These are phyloP conservation scores for Netelia virgata DNA, from an alignment of 2,888 invertebrate genomes.

Conservation along the genomic window DNA sequence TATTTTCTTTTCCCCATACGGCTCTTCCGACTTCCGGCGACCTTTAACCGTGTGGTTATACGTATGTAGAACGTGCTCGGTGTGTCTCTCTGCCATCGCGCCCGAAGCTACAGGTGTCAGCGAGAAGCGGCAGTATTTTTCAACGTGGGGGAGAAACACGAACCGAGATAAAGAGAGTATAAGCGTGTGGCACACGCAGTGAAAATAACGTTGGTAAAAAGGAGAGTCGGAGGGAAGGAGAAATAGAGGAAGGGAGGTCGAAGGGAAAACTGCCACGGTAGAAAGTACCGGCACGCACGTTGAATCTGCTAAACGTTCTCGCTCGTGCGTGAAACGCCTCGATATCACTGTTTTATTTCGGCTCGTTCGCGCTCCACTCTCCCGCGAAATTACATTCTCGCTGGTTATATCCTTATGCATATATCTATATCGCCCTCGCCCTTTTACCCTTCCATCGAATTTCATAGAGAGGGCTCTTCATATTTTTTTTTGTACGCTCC, in stretches of 20 bases:
- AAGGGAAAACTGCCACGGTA: conserved; percentile 72
- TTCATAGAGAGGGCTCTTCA: conserved; percentile 60
- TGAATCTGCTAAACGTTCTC: conserved; percentile 85
- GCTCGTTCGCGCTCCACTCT: conserved; percentile 78
- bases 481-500: conserved; percentile 51
- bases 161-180: conserved; percentile 73
- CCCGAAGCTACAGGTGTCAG: conserved; percentile 85
- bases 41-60: conserved; percentile 69
- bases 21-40: conserved; percentile 45
- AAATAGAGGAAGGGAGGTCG: conserved; percentile 73
- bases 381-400: conserved; percentile 73
- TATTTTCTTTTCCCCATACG: conserved; percentile 59
- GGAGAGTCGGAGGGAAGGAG: conserved; percentile 59
- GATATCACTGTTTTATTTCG: conserved; percentile 85
- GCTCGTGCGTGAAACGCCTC: conserved; percentile 85
- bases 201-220: conserved; percentile 50
- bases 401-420: conserved; percentile 52
- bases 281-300: conserved; percentile 84
- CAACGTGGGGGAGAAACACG: conserved; percentile 80
- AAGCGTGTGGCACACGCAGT: conserved; percentile 62
- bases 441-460: conserved; percentile 71
- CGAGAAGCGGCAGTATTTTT: conserved; percentile 83
- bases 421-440: conserved; percentile 65
- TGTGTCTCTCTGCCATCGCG: conserved; percentile 40
- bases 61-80: conserved; percentile 82